phyloP scores from a whole-genome alignment of 2,113 vertebrate species.

The Labeo rohita region DNA sequence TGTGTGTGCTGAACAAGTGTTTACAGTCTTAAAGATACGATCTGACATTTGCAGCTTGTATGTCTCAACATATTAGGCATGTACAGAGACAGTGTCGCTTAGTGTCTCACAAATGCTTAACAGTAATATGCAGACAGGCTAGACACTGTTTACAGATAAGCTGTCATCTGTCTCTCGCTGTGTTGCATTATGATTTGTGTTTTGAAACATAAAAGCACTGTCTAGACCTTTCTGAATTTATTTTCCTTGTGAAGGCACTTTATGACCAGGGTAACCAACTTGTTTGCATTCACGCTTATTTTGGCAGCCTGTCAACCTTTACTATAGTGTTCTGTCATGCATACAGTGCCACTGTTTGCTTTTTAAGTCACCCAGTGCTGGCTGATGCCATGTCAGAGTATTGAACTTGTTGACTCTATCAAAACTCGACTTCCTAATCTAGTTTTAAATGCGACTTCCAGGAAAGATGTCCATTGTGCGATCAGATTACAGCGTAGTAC shows the following conservation, averaged over 20 bases:
- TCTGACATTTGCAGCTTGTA: slow-evolving; percentile 18
- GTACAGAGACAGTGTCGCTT: neutral
- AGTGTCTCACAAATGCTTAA: neutral
- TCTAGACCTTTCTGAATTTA: neutral
- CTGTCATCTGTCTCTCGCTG: neutral
- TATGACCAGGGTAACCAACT: neutral
- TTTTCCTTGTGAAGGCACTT: neutral
- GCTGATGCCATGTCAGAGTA: neutral
- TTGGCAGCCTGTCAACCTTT: neutral
- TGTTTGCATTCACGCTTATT: neutral
- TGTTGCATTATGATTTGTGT: neutral
- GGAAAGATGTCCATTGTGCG: neutral
- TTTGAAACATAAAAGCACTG: neutral
- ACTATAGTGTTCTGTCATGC: neutral
- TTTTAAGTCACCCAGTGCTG: neutral
- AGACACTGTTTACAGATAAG: neutral
- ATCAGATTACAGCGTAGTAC: neutral
- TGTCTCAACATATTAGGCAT: neutral
- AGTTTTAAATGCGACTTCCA: neutral
- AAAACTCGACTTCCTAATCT: slow-evolving; percentile 1
- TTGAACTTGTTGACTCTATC: neutral
- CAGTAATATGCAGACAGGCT: neutral
- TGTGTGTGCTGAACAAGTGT: neutral
- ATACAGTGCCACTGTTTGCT: slow-evolving; percentile 2
- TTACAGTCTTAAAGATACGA: neutral